These are phyloP conservation scores for Perca flavescens DNA, from an alignment of 2,113 vertebrate species.

Conservation along the genomic window DNA sequence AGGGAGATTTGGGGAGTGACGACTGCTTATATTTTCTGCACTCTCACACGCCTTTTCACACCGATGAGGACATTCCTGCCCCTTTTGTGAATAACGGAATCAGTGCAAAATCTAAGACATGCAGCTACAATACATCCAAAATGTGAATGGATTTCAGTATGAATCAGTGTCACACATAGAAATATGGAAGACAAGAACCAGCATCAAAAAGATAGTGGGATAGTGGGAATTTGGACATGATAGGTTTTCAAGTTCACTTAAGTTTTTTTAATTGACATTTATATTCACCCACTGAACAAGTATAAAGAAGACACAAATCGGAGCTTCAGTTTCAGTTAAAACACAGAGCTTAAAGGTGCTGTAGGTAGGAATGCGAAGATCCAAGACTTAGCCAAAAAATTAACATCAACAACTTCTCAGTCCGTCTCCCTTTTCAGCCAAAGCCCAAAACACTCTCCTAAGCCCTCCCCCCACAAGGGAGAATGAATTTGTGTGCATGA, in stretches of 20 bases:
- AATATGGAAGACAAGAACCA: constrained; percentile 13
- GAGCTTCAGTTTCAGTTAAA: constrained; percentile 40
- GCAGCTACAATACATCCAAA: constrained; percentile 12
- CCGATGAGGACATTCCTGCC: constrained; percentile 24
- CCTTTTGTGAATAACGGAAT: not conserved
- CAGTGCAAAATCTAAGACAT: not conserved
- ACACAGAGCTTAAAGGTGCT: not conserved
- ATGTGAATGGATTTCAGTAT: constrained; percentile 12
- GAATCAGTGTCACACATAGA: constrained; percentile 10
- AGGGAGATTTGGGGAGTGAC: constrained; percentile 55
- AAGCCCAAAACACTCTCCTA: too few relatives aligned
- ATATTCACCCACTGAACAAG: constrained; percentile 11
- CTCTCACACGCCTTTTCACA: constrained; percentile 30
- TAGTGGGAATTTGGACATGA: constrained; percentile 21
- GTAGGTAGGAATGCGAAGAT: too few relatives aligned
- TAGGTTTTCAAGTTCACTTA: constrained; percentile 18
- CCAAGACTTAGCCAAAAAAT: too few relatives aligned
- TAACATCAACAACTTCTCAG: too few relatives aligned
- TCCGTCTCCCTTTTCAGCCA: too few relatives aligned
- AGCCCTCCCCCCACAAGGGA: too few relatives aligned
- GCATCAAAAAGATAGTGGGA: constrained; percentile 4
- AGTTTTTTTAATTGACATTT: constrained; percentile 31
- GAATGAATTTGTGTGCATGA: too few relatives aligned
- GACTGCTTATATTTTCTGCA: constrained; percentile 40
- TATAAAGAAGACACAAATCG: constrained; percentile 16